phyloP scores from a whole-genome alignment of 2,888 invertebrate species.

The Nezara viridula region DNA sequence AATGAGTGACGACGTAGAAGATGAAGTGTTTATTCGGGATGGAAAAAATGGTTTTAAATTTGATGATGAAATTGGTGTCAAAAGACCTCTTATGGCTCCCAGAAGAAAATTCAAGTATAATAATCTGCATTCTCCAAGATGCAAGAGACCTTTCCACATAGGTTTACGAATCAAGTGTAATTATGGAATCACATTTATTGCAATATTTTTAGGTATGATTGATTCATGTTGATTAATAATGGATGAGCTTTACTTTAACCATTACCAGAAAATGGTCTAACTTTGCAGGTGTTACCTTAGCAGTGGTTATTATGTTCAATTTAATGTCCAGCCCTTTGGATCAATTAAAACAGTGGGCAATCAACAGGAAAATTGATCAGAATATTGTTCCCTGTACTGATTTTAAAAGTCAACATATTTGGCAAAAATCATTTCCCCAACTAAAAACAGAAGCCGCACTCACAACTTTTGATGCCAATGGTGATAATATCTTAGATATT shows the following conservation, averaged over 20 bases:
- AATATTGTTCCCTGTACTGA: slow-evolving; percentile 75
- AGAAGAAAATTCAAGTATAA: slow-evolving; percentile 74
- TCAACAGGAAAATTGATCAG: slow-evolving; percentile 67
- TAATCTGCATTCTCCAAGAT: slow-evolving; percentile 62
- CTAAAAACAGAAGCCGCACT: slow-evolving; percentile 82
- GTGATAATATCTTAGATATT: slow-evolving; percentile 79
- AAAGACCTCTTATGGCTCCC: slow-evolving; percentile 82
- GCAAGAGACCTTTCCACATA: slow-evolving; percentile 61
- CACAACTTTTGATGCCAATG: slow-evolving; percentile 79
- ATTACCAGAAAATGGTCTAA: slow-evolving; percentile 1
- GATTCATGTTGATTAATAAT: background rate
- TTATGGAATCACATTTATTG: slow-evolving; percentile 75
- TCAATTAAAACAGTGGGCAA: slow-evolving; percentile 74
- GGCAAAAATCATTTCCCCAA: slow-evolving; percentile 79
- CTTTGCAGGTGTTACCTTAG: slow-evolving; percentile 74
- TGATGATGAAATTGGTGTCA: slow-evolving; percentile 78
- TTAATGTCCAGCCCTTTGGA: slow-evolving; percentile 77
- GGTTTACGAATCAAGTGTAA: slow-evolving; percentile 76
- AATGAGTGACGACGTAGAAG: slow-evolving; percentile 81
- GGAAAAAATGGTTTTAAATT: slow-evolving; percentile 77
- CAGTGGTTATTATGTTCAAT: slow-evolving; percentile 77
- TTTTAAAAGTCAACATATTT: slow-evolving; percentile 74
- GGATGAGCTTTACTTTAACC: background rate
- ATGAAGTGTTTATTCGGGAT: slow-evolving; percentile 83
- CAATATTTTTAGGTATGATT: slow-evolving; percentile 72